Conservation (phyloP, 1,140 invertebrate species). For the Formica exsecta region DNA sequence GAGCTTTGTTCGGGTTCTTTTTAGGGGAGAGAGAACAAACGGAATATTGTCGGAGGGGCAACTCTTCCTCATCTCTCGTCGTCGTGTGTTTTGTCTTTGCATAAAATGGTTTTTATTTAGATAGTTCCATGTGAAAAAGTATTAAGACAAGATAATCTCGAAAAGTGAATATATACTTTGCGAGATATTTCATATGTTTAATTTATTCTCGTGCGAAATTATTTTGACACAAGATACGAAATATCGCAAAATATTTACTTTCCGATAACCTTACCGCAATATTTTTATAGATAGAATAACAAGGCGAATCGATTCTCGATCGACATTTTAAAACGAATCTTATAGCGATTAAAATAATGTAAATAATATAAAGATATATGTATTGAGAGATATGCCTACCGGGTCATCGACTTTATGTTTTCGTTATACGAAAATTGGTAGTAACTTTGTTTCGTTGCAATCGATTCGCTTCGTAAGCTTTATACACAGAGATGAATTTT, state of each 20-base stretch:
- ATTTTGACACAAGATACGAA: not conserved
- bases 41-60: no score
- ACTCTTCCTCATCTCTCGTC: no score
- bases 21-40: not conserved
- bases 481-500: not conserved
- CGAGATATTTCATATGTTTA: not conserved
- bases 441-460: not conserved
- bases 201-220: not conserved
- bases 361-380: not conserved
- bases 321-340: not conserved
- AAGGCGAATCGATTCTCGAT: not conserved
- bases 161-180: not conserved
- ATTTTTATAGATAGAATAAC: not conserved
- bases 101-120: not conserved
- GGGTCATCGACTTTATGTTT: not conserved
- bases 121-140: not conserved
- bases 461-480: not conserved
- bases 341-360: not conserved
- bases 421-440: not conserved
- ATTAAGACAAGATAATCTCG: not conserved
- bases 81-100: not conserved
- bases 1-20: not conserved
- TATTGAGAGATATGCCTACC: no score
- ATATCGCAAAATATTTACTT: not conserved
- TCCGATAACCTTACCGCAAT: not conserved